A percentile compares a stretch with the other conserved stretches of the same genome.
These are phyloP conservation scores for Idaea dimidiata DNA, from an alignment of 2,888 invertebrate genomes.

Conservation along the genomic window DNA sequence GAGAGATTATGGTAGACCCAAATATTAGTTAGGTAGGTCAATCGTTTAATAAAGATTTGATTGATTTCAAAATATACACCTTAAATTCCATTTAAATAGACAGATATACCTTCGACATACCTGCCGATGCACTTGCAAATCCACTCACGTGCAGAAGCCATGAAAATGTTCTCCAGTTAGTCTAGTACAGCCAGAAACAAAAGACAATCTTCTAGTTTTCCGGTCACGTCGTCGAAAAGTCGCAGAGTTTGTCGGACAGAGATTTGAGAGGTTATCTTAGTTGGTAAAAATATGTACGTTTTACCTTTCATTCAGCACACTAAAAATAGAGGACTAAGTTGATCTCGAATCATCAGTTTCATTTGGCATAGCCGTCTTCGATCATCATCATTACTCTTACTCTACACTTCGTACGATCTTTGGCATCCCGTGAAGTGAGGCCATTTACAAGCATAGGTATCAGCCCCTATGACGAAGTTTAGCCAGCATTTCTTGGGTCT, in stretches of 20 bases:
- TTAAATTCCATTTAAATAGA: conserved; percentile 12
- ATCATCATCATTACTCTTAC: too few species aligned
- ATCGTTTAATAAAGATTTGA: background rate
- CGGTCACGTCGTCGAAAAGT: conserved; percentile 26
- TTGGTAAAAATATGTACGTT: background rate
- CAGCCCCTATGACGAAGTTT: too few species aligned
- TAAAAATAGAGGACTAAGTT: background rate
- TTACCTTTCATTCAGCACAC: background rate
- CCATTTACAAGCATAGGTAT: too few species aligned
- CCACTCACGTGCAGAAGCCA: conserved; percentile 25
- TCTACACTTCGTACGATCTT: too few species aligned
- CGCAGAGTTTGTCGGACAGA: conserved; percentile 27
- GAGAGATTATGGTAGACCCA: too few species aligned
- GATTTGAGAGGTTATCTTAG: conserved; percentile 27
- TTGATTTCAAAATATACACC: conserved; percentile 10
- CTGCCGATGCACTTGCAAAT: conserved; percentile 9
- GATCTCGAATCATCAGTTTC: background rate
- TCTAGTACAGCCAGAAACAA: conserved; percentile 26
- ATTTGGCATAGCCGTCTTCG: background rate
- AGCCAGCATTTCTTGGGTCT: too few species aligned
- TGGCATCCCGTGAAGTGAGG: too few species aligned
- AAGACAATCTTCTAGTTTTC: conserved; percentile 22
- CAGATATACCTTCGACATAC: background rate
- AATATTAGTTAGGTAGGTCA: background rate
- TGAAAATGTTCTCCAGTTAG: conserved; percentile 22